Base-by-base conservation (phyloP, 2,113 vertebrate genomes). In the Otus sunia region DNA sequence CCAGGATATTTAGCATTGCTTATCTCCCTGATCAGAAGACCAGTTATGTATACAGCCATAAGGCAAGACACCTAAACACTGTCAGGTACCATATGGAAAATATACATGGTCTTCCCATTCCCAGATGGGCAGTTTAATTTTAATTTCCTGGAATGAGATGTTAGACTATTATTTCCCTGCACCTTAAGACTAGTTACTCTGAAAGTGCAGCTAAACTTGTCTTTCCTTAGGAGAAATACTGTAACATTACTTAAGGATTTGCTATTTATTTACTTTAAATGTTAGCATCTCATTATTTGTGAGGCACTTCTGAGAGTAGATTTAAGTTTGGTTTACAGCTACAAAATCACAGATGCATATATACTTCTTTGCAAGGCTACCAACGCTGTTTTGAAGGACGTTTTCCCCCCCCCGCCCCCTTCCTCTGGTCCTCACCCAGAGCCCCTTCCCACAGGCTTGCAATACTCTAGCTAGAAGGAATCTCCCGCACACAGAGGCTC, bases 371-470 rank as follows among this genome's bases (percentile, higher is more conserved):
- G 1, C 34, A 52, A 69, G 22, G 22, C 22, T 64, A 23, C 47
- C 17, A 45, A 52, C 9, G n/a, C 9, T 1, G 2, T 50, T 67
- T 60, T 21, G n/a, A 62, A 29, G n/a, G 7, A 23, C 25, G 6
- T 37, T 25, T 18, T 5, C 10, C 9, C 8, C 6, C 5, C 29
- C 12, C 9, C 8, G 6, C 5, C 29, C 12, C 3, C 13, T 41
- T 75, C 30, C 26, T 56, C 45, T 16, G 11, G 26, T 36, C 9
- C 36, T 62, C 50, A 26, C 11, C 11, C 45, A n/a, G 36, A 60
- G 47, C 10, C 23, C 21, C 56, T 71, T 88, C 39, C 11, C 27
- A 37, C 29, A 37, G 13, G 17, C 41, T 17, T 5, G 12, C 26
- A 8, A 21, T 15, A 14, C 23, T 6, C 12, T 10, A 29, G 8